Evolutionary conservation across 2,113 vertebrate genomes (phyloP).

Genomic region (Apaloderma vittatum): DNA sequence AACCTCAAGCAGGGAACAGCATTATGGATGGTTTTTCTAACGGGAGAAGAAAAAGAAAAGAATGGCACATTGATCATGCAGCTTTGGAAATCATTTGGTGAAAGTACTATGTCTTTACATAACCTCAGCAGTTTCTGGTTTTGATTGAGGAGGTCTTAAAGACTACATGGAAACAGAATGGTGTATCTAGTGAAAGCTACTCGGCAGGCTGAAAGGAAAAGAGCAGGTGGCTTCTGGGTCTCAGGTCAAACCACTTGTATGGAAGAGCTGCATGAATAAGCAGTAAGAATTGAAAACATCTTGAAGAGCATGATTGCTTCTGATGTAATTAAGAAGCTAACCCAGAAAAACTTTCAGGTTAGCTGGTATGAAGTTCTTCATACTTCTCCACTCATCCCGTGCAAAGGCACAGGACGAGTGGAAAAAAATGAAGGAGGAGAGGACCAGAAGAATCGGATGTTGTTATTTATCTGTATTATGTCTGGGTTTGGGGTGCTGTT

Average conservation of each 20-base stretch:
- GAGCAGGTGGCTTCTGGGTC: neutral
- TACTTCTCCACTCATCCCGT: neutral
- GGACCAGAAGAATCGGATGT: neutral
- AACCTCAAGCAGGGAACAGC: constrained; percentile 75
- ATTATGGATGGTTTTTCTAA: constrained; percentile 75
- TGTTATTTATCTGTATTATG: fast-evolving
- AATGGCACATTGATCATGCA: fast-evolving
- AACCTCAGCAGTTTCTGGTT: neutral
- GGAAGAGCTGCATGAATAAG: neutral
- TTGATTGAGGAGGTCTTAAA: neutral
- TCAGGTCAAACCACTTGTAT: neutral
- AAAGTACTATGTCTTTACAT: neutral
- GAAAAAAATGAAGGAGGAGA: neutral
- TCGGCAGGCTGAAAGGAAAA: neutral
- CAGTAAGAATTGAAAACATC: neutral
- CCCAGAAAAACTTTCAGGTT: neutral
- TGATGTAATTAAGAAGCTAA: neutral
- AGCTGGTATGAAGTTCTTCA: neutral
- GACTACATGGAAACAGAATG: neutral
- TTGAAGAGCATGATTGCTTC: neutral
- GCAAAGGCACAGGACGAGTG: neutral
- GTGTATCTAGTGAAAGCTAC: neutral
- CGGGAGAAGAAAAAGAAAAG: neutral
- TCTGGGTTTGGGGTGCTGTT: neutral
- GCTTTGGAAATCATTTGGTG: neutral